Conservation (phyloP, 1,140 invertebrate genomes). For the Acromyrmex charruanus region DNA sequence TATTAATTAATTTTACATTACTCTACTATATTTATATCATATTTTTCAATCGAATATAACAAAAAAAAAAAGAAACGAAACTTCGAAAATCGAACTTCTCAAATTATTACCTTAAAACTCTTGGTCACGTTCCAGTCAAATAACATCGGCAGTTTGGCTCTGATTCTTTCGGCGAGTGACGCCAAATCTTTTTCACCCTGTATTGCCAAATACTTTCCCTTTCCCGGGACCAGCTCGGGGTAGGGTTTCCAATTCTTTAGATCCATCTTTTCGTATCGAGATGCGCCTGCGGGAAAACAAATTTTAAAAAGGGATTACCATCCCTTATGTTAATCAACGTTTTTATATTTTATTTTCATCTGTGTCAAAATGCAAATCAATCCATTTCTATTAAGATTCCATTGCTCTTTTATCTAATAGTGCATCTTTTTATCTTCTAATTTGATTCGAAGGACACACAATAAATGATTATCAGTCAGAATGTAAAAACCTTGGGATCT, state of each 20-base stretch:
- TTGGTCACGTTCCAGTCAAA: slow-evolving; percentile 36
- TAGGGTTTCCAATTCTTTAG: slow-evolving; percentile 80
- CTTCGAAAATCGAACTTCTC: background rate
- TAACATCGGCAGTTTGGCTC: slow-evolving; percentile 79
- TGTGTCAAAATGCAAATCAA: too few species aligned
- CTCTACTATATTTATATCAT: too few species aligned
- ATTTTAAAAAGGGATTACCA: too few species aligned
- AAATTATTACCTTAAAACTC: background rate
- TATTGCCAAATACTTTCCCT: slow-evolving; percentile 61
- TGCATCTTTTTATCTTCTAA: too few species aligned
- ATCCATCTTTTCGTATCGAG: slow-evolving; percentile 78
- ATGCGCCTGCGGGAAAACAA: slow-evolving; percentile 74
- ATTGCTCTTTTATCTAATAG: too few species aligned
- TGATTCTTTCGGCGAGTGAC: slow-evolving; percentile 77
- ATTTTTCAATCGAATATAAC: too few species aligned
- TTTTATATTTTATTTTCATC: too few species aligned
- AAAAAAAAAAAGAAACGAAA: background rate
- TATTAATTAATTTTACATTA: too few species aligned
- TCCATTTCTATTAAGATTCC: too few species aligned
- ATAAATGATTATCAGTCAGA: background rate
- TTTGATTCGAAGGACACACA: too few species aligned
- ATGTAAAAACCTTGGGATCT: background rate
- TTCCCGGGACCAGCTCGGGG: slow-evolving; percentile 64
- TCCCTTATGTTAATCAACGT: too few species aligned
- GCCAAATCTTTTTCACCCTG: slow-evolving; percentile 80